These are phyloP conservation scores for Metellina segmentata DNA, from an alignment of 2,888 invertebrate species.

Conservation along the genomic window DNA sequence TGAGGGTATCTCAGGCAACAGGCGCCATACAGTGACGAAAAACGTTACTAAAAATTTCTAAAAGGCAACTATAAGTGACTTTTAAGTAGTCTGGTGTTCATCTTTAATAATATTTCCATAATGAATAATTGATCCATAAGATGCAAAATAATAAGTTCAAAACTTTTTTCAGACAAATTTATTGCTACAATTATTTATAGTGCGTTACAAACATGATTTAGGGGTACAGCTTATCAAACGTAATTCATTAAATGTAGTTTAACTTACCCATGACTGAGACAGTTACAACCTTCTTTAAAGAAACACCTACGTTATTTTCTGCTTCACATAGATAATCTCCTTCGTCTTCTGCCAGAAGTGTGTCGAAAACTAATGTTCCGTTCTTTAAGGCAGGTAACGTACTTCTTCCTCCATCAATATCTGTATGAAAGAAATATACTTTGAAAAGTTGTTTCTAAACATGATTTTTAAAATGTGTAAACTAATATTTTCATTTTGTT, in stretches of 20 bases:
- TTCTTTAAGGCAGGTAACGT: background rate
- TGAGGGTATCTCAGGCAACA: conserved; percentile 1
- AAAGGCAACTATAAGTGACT: no score
- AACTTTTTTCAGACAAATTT: background rate
- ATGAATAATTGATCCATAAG: background rate
- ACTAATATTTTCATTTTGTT: no score
- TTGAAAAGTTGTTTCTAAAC: background rate
- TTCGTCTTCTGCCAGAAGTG: conserved; percentile 52
- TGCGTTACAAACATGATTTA: background rate
- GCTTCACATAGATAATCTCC: conserved; percentile 68
- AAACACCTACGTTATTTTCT: conserved; percentile 63
- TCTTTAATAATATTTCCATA: no score
- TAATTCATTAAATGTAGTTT: no score
- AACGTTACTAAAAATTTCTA: conserved; percentile 47
- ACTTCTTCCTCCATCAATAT: background rate
- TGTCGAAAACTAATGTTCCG: conserved; percentile 46
- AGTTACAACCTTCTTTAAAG: conserved; percentile 49
- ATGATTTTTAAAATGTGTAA: no score
- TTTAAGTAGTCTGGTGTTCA: no score
- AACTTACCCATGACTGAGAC: conserved; percentile 70
- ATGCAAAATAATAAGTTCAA: background rate
- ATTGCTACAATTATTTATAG: background rate
- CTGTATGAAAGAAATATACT: conserved; percentile 3
- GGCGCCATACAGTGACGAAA: conserved; percentile 67
- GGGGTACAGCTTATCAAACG: no score